Evolutionary conservation across 2,888 invertebrate genomes (phyloP).

Genomic region (Dromius quadrimaculatus): DNA sequence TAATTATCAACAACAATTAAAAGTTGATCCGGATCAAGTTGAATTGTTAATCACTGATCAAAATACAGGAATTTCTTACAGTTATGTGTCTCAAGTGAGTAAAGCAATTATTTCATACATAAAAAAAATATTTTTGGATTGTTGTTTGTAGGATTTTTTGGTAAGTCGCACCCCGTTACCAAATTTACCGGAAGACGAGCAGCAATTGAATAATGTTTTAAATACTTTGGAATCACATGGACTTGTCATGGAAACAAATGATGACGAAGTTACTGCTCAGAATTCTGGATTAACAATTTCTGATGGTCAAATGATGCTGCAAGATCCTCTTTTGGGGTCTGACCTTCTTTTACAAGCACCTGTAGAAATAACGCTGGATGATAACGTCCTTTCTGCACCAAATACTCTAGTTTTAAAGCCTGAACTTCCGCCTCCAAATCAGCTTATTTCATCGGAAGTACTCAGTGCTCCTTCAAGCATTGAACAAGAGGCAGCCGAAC

Average conservation of each 20-base stretch:
- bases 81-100: conserved; percentile 51
- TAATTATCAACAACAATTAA: conserved; percentile 53
- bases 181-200: conserved; percentile 41
- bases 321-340: conserved; percentile 43
- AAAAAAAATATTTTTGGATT: background rate
- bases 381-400: conserved; percentile 27
- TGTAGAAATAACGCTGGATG: conserved; percentile 43
- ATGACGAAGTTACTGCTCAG: conserved; percentile 32
- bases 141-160: conserved; percentile 40
- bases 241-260: conserved; percentile 40
- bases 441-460: background rate
- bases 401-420: conserved; percentile 34
- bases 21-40: conserved; percentile 60
- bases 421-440: conserved; percentile 11
- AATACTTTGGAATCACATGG: conserved; percentile 49
- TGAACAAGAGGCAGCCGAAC: background rate
- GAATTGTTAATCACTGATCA: conserved; percentile 66
- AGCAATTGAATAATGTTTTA: conserved; percentile 45
- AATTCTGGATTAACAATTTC: conserved; percentile 24
- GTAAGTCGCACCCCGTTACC: conserved; percentile 39
- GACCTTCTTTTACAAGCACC: conserved; percentile 46
- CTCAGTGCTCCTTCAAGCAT: background rate
- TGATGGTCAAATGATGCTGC: conserved; percentile 41
- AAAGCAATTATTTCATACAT: background rate
- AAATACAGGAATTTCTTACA: conserved; percentile 61